Conservation (phyloP, 2,888 invertebrate species). For the Lumbricus terrestris region DNA sequence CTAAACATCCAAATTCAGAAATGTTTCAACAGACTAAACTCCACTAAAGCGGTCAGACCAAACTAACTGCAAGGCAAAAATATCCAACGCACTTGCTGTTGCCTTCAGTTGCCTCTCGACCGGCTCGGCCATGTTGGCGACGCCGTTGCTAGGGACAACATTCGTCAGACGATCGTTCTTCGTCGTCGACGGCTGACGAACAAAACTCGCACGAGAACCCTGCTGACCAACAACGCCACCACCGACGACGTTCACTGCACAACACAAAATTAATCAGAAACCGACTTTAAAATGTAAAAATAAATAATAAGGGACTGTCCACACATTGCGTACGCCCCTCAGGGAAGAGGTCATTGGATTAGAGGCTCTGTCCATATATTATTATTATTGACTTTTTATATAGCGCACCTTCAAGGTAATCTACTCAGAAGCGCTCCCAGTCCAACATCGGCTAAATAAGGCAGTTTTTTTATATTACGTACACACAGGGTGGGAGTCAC, state of each 20-base stretch:
- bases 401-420: too few relatives aligned
- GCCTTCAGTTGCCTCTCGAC: neutral
- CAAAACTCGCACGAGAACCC: conserved; percentile 4
- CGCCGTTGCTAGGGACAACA: neutral
- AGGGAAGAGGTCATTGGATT: too few relatives aligned
- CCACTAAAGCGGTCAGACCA: too few relatives aligned
- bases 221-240: neutral
- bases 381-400: too few relatives aligned
- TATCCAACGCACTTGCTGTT: neutral
- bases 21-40: too few relatives aligned
- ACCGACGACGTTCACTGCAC: neutral
- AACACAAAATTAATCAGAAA: neutral
- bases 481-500: too few relatives aligned
- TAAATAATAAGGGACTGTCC: neutral
- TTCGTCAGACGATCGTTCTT: neutral
- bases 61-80: neutral
- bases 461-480: too few relatives aligned
- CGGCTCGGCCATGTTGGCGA: neutral
- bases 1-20: too few relatives aligned
- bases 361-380: too few relatives aligned
- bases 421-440: too few relatives aligned
- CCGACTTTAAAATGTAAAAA: neutral
- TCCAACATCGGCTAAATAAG: too few relatives aligned
- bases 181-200: conserved; percentile 6
- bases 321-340: too few relatives aligned